phyloP scores from a whole-genome alignment of 2,888 invertebrate genomes.

The Lasioglossum pauxillum region DNA sequence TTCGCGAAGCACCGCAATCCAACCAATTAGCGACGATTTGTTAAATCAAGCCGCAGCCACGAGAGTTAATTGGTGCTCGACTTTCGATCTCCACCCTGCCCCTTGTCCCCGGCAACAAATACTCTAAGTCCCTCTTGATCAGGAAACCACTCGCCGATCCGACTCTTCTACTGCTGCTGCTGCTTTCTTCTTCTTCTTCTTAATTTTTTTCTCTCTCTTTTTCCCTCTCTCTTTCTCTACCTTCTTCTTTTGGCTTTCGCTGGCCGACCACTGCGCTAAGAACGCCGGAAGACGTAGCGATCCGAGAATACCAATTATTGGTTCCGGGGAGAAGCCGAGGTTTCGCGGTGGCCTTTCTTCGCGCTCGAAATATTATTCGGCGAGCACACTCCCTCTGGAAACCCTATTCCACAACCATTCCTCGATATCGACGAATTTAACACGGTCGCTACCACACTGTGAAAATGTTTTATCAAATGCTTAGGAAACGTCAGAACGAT shows the following conservation, averaged over 20 bases:
- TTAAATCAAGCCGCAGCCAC: conserved; percentile 70
- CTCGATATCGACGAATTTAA: background rate
- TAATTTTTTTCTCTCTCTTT: background rate
- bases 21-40: conserved; percentile 72
- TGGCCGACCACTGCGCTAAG: conserved; percentile 40
- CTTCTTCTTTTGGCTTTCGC: background rate
- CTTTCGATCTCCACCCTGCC: conserved; percentile 48
- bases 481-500: too few species aligned
- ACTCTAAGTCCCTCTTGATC: conserved; percentile 59
- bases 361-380: background rate
- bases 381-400: background rate
- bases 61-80: conserved; percentile 74
- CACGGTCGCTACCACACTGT: too few species aligned
- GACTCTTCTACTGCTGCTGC: background rate
- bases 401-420: background rate
- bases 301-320: conserved; percentile 47
- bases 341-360: background rate
- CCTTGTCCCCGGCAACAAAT: conserved; percentile 53
- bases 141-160: conserved; percentile 45
- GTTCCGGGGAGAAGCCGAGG: conserved; percentile 14
- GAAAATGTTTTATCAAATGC: too few species aligned
- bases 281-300: conserved; percentile 46
- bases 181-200: conserved; percentile 3
- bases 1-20: conserved; percentile 69
- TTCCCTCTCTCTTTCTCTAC: background rate